Evolutionary conservation across 1,140 invertebrate species (phyloP).

Genomic region (Wasmannia auropunctata): DNA sequence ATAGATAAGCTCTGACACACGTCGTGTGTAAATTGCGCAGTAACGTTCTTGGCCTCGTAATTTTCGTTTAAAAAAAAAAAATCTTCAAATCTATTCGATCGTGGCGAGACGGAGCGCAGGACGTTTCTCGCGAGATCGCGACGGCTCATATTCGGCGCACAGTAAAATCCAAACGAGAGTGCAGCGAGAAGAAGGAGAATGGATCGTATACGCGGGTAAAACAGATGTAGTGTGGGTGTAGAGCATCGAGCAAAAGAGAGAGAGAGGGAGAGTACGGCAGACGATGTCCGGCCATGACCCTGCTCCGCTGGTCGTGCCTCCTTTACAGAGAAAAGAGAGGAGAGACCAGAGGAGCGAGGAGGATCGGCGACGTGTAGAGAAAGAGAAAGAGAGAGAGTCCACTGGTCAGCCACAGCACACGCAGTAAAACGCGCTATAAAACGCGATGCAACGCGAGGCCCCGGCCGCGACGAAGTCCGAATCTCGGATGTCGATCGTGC

Average conservation of each 20-base stretch:
- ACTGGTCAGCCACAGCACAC: conserved; percentile 75
- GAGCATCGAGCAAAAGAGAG: conserved; percentile 61
- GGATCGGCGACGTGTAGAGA: conserved; percentile 20
- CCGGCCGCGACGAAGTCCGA: conserved; percentile 51
- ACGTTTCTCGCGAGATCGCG: conserved; percentile 59
- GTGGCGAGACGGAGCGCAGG: background rate
- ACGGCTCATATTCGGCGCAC: conserved; percentile 77
- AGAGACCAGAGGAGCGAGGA: conserved; percentile 58
- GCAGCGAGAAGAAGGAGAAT: conserved; percentile 52
- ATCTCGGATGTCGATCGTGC: conserved; percentile 71
- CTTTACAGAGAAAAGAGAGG: conserved; percentile 72
- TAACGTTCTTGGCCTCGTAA: background rate
- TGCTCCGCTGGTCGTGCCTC: conserved; percentile 78
- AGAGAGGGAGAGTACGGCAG: conserved; percentile 72
- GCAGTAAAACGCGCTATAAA: conserved; percentile 76
- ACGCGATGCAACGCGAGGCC: conserved; percentile 64
- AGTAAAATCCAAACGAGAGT: conserved; percentile 74
- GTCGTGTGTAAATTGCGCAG: background rate
- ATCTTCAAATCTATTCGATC: conserved; percentile 5
- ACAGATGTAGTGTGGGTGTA: conserved; percentile 82
- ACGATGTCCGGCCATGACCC: conserved; percentile 85
- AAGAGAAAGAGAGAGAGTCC: conserved; percentile 51
- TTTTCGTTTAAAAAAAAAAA: conserved; percentile 18
- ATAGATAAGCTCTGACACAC: background rate
- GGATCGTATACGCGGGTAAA: conserved; percentile 63